Conservation (phyloP, 2,113 vertebrate genomes). For the Machaerirhynchus nigripectus region DNA sequence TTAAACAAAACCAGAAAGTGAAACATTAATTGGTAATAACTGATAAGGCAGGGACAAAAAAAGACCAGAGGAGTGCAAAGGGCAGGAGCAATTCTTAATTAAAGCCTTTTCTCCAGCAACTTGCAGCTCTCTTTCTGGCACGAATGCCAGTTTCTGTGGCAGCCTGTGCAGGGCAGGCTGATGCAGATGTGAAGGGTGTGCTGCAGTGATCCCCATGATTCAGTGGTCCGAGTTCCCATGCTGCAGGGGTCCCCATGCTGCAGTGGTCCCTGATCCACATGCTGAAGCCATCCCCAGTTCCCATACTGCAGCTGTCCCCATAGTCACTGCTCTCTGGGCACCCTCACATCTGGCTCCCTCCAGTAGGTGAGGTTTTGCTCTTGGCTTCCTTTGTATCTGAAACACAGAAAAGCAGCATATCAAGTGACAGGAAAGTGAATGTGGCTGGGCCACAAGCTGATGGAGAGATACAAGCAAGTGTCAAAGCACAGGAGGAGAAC, state of each 20-base stretch:
- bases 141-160: accelerated
- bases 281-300: not conserved
- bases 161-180: not conserved
- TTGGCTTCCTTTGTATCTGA: accelerated
- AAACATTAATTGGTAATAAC: not conserved
- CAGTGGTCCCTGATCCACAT: not conserved
- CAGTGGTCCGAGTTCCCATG: not conserved
- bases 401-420: not conserved
- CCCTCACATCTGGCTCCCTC: not conserved
- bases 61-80: not conserved
- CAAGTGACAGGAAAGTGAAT: not conserved
- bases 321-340: accelerated
- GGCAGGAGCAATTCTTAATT: not conserved
- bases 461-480: not conserved
- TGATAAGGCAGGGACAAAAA: not conserved
- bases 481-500: not conserved
- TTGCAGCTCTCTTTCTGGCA: not conserved
- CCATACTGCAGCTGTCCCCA: not conserved
- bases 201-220: accelerated
- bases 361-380: not conserved
- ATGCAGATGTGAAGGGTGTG: accelerated
- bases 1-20: constrained; percentile 13
- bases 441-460: not conserved
- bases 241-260: not conserved
- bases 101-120: not conserved